Conservation (phyloP, 2,888 invertebrate genomes). For the Oasisia sp. region DNA sequence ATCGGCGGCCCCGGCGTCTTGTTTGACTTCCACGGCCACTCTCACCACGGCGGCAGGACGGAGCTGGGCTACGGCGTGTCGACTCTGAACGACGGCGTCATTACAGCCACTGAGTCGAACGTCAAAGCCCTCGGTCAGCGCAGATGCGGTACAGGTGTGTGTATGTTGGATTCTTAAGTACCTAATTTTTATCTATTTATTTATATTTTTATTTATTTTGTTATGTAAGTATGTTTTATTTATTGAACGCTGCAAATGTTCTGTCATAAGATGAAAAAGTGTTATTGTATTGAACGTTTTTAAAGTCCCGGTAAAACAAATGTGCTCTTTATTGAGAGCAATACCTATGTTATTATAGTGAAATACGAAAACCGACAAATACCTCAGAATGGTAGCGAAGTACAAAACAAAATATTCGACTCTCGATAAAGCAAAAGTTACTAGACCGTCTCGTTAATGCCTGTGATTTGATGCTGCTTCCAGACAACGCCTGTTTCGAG, state of each 20-base stretch:
- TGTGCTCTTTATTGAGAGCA: no score
- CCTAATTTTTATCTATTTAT: not conserved
- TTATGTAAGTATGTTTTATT: no score
- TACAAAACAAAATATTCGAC: not conserved
- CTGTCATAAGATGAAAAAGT: no score
- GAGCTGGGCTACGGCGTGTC: slow-evolving; percentile 40
- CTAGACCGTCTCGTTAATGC: not conserved
- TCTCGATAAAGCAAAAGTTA: not conserved
- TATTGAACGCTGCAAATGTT: no score
- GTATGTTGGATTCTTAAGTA: not conserved
- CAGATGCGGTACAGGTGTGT: not conserved
- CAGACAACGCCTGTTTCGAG: not conserved
- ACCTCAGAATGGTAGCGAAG: no score
- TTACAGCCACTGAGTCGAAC: not conserved
- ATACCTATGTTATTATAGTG: no score
- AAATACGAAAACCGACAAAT: no score
- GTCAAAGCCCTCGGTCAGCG: not conserved
- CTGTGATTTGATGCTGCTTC: not conserved
- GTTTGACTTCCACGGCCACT: slow-evolving; percentile 45
- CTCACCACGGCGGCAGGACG: slow-evolving; percentile 34
- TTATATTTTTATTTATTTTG: no score
- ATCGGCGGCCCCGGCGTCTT: slow-evolving; percentile 37
- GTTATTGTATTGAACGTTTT: no score
- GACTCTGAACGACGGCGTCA: not conserved
- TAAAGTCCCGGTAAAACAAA: no score